Evolutionary conservation across 2,888 invertebrate genomes (phyloP).

Genomic region (Spodoptera picta): DNA sequence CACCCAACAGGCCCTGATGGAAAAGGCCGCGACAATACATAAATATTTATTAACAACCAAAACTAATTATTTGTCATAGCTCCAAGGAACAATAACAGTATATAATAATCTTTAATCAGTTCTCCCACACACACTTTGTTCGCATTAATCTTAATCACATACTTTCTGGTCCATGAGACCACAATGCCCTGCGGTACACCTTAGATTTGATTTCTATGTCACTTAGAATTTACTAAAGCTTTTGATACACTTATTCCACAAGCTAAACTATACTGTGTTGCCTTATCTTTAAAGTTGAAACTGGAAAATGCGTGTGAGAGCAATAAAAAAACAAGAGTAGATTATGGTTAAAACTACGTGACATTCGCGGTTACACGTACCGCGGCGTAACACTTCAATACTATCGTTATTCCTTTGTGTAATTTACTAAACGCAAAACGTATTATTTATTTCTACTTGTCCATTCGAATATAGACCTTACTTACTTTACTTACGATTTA

Average conservation of each 20-base stretch:
- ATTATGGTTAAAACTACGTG: slow-evolving; percentile 72
- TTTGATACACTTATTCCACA: slow-evolving; percentile 44
- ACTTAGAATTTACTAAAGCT: slow-evolving; percentile 45
- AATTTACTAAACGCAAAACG: slow-evolving; percentile 51
- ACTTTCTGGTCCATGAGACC: slow-evolving; percentile 54
- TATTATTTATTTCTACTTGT: slow-evolving; percentile 33
- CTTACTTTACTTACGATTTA: slow-evolving; percentile 34
- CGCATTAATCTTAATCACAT: slow-evolving; percentile 62
- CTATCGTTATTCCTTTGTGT: slow-evolving; percentile 76
- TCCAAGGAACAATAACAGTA: slow-evolving; percentile 56
- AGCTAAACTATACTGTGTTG: slow-evolving; percentile 48
- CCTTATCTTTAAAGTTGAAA: slow-evolving; percentile 39
- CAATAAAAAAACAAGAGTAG: slow-evolving; percentile 68
- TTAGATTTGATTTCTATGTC: slow-evolving; percentile 47
- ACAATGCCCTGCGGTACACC: slow-evolving; percentile 59
- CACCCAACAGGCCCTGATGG: slow-evolving; percentile 21
- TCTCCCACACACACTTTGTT: slow-evolving; percentile 55
- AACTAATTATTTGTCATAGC: slow-evolving; percentile 55
- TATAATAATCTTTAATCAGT: slow-evolving; percentile 50
- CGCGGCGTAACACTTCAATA: slow-evolving; percentile 72
- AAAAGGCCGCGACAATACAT: slow-evolving; percentile 47
- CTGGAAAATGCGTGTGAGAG: slow-evolving; percentile 49
- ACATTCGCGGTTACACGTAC: slow-evolving; percentile 80
- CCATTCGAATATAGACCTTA: slow-evolving; percentile 44
- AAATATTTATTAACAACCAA: slow-evolving; percentile 54